These are phyloP conservation scores for Philaethria dido DNA, from an alignment of 2,888 invertebrate species.

Conservation along the genomic window DNA sequence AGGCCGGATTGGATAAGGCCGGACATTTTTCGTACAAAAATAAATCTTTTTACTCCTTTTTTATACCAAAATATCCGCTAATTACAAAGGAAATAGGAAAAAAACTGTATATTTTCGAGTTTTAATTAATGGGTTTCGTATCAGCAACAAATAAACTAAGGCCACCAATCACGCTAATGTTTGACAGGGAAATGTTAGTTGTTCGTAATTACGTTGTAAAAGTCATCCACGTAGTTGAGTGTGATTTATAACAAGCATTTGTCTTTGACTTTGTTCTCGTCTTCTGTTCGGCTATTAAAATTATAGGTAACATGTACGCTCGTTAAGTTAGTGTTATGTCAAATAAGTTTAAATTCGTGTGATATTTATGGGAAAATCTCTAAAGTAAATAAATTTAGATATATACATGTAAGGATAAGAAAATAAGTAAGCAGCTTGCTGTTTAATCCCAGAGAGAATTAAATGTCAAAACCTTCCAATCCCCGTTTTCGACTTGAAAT, in stretches of 20 bases:
- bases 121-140: conserved; percentile 30
- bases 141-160: conserved; percentile 37
- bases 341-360: not conserved
- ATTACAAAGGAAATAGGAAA: conserved; percentile 6
- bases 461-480: no score
- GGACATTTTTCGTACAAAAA: no score
- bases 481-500: not conserved
- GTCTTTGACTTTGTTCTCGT: conserved; percentile 41
- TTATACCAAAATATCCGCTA: not conserved
- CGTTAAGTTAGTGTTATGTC: not conserved
- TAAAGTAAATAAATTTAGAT: not conserved
- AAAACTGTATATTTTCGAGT: conserved; percentile 17
- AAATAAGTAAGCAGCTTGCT: no score
- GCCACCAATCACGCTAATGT: conserved; percentile 40
- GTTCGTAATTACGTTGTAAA: conserved; percentile 45
- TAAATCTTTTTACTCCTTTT: not conserved
- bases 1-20: no score
- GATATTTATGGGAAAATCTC: not conserved
- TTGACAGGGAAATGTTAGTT: conserved; percentile 40
- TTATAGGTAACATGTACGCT: conserved; percentile 24
- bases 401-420: no score
- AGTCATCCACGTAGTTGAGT: conserved; percentile 42
- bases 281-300: conserved; percentile 33
- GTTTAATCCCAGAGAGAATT: no score
- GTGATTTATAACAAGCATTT: conserved; percentile 46